Conservation (phyloP, 2,113 vertebrate species). For the Austrofundulus limnaeus region DNA sequence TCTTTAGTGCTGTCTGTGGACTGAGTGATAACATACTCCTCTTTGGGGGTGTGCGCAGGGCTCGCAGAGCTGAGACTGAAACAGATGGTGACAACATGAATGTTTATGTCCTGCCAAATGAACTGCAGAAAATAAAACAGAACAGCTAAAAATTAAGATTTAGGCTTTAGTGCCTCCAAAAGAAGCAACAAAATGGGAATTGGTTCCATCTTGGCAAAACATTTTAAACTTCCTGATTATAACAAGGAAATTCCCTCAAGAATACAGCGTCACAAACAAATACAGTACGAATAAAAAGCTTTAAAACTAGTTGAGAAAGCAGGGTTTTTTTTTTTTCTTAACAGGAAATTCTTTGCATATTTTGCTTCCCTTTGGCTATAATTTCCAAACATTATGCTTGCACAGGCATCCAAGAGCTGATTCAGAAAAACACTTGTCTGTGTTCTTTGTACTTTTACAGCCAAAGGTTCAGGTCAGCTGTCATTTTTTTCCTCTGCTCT, state of each 20-base stretch:
- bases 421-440: constrained; percentile 14
- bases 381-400: constrained; percentile 48
- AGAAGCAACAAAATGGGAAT: constrained; percentile 27
- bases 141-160: constrained; percentile 46
- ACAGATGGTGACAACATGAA: constrained; percentile 62
- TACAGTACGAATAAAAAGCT: not conserved
- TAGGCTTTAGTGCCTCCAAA: constrained; percentile 24
- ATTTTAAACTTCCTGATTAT: constrained; percentile 33
- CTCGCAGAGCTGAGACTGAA: constrained; percentile 92
- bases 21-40: constrained; percentile 73
- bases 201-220: constrained; percentile 23
- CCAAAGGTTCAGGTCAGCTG: constrained; percentile 33
- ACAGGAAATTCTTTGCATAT: constrained; percentile 62
- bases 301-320: constrained; percentile 13
- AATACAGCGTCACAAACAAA: constrained; percentile 2
- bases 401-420: constrained; percentile 24
- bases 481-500: constrained; percentile 48
- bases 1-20: constrained; percentile 81
- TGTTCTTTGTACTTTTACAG: constrained; percentile 36
- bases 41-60: constrained; percentile 87
- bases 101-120: constrained; percentile 57
- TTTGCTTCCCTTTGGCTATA: constrained; percentile 35
- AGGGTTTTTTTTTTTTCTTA: constrained; percentile 29
- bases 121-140: constrained; percentile 52
- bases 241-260: constrained; percentile 9